Percentiles rank a stretch among this genome's conserved stretches.
These are phyloP conservation scores for Barbus barbus DNA, from an alignment of 2,113 vertebrate species.

Conservation along the genomic window DNA sequence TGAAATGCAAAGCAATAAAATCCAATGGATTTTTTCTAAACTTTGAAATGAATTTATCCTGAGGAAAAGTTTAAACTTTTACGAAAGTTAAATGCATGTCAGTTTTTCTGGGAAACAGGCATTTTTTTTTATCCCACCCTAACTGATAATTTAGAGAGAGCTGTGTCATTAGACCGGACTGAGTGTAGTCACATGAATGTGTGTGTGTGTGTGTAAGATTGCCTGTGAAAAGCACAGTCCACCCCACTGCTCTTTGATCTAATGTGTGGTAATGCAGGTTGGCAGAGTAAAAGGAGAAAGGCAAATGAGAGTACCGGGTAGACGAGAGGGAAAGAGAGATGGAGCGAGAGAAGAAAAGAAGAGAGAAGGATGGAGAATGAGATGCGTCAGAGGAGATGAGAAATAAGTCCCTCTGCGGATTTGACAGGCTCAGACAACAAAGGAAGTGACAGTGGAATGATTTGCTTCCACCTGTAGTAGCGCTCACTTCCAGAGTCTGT, in stretches of 20 bases:
- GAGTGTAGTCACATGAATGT: constrained; percentile 25
- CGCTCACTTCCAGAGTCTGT: background rate
- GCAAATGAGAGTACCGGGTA: background rate
- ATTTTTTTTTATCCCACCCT: background rate
- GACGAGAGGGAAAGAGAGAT: constrained; percentile 27
- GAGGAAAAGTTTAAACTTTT: background rate
- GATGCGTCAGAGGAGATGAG: constrained; percentile 6
- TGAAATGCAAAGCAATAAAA: constrained; percentile 8
- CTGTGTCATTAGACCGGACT: constrained; percentile 26
- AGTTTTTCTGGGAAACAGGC: background rate
- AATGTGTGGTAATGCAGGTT: constrained; percentile 42
- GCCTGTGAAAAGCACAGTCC: constrained; percentile 44
- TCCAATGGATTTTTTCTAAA: background rate
- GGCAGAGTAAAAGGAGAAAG: constrained; percentile 39
- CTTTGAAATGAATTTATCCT: background rate
- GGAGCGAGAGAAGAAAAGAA: constrained; percentile 11
- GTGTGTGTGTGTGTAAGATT: background rate
- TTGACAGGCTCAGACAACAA: constrained; percentile 4
- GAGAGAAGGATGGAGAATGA: constrained; percentile 29
- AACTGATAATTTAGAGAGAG: background rate
- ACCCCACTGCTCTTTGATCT: constrained; percentile 46
- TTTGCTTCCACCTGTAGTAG: constrained; percentile 29
- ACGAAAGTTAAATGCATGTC: background rate
- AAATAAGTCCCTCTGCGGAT: constrained; percentile 11
- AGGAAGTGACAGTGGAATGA: constrained; percentile 18